These are phyloP conservation scores for Tribolium madens DNA, from an alignment of 1,140 invertebrate species.

Conservation along the genomic window DNA sequence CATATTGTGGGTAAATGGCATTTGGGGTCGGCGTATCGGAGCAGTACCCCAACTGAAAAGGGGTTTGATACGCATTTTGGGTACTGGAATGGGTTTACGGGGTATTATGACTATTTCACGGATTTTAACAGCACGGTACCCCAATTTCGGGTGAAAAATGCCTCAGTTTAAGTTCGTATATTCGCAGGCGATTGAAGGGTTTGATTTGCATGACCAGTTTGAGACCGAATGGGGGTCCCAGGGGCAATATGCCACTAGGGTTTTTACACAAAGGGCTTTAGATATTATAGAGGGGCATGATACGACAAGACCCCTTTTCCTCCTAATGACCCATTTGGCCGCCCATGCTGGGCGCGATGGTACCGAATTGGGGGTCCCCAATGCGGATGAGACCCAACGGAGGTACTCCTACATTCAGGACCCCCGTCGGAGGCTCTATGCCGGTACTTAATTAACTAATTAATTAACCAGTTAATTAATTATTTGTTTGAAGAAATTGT, in stretches of 20 bases:
- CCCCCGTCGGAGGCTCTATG: constrained; percentile 79
- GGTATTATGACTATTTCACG: constrained; percentile 68
- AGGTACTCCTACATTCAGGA: constrained; percentile 83
- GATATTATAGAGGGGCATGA: constrained; percentile 77
- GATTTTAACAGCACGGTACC: not conserved
- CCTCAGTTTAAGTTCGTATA: not conserved
- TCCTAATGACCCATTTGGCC: constrained; percentile 84
- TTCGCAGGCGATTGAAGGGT: constrained; percentile 60
- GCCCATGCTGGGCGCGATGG: constrained; percentile 80
- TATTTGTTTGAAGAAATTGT: constrained; percentile 77
- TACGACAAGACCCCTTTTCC: constrained; percentile 74
- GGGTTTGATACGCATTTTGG: constrained; percentile 77
- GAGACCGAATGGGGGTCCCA: constrained; percentile 67
- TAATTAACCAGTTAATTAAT: not conserved
- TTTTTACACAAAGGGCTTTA: constrained; percentile 80
- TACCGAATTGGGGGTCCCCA: constrained; percentile 75
- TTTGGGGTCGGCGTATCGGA: constrained; percentile 68
- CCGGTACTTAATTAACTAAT: constrained; percentile 68
- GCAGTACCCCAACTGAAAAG: constrained; percentile 69
- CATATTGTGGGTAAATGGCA: constrained; percentile 94
- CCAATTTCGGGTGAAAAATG: no score
- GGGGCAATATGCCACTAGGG: constrained; percentile 81
- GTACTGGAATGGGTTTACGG: constrained; percentile 74
- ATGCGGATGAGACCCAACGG: constrained; percentile 79
- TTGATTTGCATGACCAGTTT: constrained; percentile 59